Conservation (phyloP, 2,113 vertebrate genomes). For the Micromys minutus region DNA sequence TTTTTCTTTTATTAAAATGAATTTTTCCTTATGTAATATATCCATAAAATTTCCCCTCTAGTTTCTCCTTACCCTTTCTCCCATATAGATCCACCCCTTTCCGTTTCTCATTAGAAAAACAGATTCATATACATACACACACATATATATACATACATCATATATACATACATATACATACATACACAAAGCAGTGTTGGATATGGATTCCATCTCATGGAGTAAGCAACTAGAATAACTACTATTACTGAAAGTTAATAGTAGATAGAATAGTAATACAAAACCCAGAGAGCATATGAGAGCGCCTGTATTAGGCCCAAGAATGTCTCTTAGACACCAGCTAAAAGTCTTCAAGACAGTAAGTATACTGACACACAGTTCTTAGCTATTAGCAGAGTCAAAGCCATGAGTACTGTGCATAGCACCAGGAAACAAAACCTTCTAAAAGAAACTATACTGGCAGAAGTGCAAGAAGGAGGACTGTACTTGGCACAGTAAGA, state of each 20-base stretch:
- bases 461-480: neutral
- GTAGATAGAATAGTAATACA: neutral
- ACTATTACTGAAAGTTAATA: slow-evolving; percentile 10
- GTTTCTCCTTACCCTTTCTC: neutral
- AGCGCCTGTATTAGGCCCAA: neutral
- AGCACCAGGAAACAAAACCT: neutral
- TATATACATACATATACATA: neutral
- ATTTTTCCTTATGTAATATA: neutral
- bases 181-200: neutral
- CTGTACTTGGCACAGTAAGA: neutral
- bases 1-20: neutral
- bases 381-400: neutral
- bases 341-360: slow-evolving; percentile 32
- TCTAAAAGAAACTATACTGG: slow-evolving; percentile 11
- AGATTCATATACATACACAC: neutral
- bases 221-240: neutral
- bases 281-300: neutral
- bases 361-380: neutral
- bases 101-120: neutral
- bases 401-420: neutral
- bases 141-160: too few relatives aligned
- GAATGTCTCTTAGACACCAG: neutral
- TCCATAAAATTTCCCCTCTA: neutral
- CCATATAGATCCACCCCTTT: neutral
- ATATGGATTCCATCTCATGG: neutral